A percentile compares a stretch with the other conserved stretches of the same genome.
phyloP scores from a whole-genome alignment of 2,797 vertebrate genomes.

The Takifugu rubripes region DNA sequence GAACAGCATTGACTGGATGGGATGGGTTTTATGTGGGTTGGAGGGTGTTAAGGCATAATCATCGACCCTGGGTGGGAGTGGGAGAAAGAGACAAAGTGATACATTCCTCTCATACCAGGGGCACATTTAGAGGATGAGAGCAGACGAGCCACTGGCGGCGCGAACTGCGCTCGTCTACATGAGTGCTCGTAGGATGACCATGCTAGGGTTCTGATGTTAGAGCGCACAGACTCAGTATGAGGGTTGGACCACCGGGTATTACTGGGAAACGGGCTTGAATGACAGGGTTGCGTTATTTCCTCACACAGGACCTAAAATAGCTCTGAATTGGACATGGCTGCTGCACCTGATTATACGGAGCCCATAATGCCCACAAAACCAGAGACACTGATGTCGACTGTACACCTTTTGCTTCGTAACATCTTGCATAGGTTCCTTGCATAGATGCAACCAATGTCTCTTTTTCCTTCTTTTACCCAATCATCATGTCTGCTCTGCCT shows the following conservation, averaged over 20 bases:
- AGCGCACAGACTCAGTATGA: neutral
- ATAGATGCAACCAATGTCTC: too few relatives aligned
- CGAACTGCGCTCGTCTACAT: conserved; percentile 9
- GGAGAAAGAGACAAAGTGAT: conserved; percentile 40
- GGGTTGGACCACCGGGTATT: neutral
- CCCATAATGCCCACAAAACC: neutral
- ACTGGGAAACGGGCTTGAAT: neutral
- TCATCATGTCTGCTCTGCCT: conserved; percentile 7
- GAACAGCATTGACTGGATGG: conserved; percentile 37
- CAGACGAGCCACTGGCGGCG: conserved; percentile 30
- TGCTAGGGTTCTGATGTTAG: conserved; percentile 1
- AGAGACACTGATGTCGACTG: too few relatives aligned
- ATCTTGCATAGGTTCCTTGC: too few relatives aligned
- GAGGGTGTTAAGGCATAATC: conserved; percentile 38
- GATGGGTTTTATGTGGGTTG: conserved; percentile 21
- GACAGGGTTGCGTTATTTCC: neutral
- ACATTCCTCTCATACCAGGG: conserved; percentile 58
- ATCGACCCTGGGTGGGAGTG: conserved; percentile 44
- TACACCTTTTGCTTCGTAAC: too few relatives aligned
- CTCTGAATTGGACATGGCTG: neutral
- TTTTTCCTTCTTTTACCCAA: conserved; percentile 12
- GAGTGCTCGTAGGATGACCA: conserved; percentile 6
- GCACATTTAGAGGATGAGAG: conserved; percentile 47
- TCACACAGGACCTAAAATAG: neutral
- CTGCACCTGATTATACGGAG: too few relatives aligned